A percentile compares a stretch with the other conserved stretches of the same genome.
Evolutionary conservation across 92 coral and sea anemone species (phyloP).

Genomic region (Porites rus): DNA sequence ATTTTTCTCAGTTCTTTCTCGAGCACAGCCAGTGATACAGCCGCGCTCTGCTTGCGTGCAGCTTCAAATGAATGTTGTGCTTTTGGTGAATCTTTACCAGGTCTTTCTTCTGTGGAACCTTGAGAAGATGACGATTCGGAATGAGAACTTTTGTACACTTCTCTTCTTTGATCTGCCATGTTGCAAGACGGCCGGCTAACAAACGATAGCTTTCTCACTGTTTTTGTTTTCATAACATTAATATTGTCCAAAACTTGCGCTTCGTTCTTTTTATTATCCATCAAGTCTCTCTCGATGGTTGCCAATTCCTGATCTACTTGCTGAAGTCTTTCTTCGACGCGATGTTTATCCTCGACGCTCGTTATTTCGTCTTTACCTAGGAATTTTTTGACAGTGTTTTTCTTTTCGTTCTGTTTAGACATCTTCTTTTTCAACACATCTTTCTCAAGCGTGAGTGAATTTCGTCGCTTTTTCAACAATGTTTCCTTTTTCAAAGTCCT

Average conservation of each 20-base stretch:
- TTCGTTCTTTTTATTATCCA: slow-evolving; percentile 72
- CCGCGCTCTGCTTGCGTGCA: slow-evolving; percentile 61
- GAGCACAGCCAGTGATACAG: slow-evolving; percentile 67
- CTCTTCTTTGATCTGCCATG: slow-evolving; percentile 62
- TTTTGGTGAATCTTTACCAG: slow-evolving; percentile 30
- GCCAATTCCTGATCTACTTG: slow-evolving; percentile 78
- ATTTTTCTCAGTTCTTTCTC: slow-evolving; percentile 84
- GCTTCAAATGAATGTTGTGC: slow-evolving; percentile 25
- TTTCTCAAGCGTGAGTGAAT: slow-evolving; percentile 87
- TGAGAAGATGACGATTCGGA: slow-evolving; percentile 83
- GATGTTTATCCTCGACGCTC: slow-evolving; percentile 51
- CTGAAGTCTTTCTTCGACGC: slow-evolving; percentile 70
- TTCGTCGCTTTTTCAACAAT: slow-evolving; percentile 88
- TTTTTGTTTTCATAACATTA: slow-evolving; percentile 73
- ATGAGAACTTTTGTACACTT: slow-evolving; percentile 61
- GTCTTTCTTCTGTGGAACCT: slow-evolving; percentile 78
- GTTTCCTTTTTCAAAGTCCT: slow-evolving; percentile 86
- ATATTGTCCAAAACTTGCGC: slow-evolving; percentile 78
- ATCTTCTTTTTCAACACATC: slow-evolving; percentile 87
- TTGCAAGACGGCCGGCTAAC: slow-evolving; percentile 1
- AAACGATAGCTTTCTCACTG: slow-evolving; percentile 52
- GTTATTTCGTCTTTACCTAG: slow-evolving; percentile 78
- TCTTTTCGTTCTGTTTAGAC: slow-evolving; percentile 74
- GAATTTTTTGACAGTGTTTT: slow-evolving; percentile 79
- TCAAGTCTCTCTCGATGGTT: slow-evolving; percentile 76